These are phyloP conservation scores for Orchesella flavescens DNA, from an alignment of 2,888 invertebrate genomes.

Conservation along the genomic window DNA sequence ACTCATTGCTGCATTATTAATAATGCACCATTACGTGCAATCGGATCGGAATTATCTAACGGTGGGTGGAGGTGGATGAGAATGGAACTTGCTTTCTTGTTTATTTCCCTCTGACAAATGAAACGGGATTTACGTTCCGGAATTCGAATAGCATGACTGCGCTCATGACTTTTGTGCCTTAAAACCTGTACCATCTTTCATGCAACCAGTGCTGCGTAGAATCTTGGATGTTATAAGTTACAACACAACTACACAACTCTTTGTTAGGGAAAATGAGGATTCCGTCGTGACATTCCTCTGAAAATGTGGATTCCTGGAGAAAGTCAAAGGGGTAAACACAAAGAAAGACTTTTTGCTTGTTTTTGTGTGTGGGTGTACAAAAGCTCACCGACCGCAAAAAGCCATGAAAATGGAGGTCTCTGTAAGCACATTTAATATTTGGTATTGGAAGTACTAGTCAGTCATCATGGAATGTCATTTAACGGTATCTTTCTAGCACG, in stretches of 20 bases:
- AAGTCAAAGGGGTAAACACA: constrained; percentile 3
- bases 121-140: too few species aligned
- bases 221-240: too few species aligned
- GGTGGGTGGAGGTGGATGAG: too few species aligned
- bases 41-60: too few species aligned
- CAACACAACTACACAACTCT: neutral
- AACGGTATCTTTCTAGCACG: neutral
- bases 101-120: too few species aligned
- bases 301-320: neutral
- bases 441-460: neutral
- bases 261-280: neutral
- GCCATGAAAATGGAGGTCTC: constrained; percentile 5
- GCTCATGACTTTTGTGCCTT: too few species aligned
- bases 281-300: neutral
- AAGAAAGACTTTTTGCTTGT: neutral
- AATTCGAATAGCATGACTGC: too few species aligned
- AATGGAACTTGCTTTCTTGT: too few species aligned
- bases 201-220: too few species aligned
- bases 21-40: too few species aligned
- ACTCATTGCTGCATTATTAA: too few species aligned
- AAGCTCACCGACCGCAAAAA: constrained; percentile 7
- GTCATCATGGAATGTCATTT: constrained; percentile 13
- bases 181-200: too few species aligned
- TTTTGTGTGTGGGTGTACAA: constrained; percentile 15
- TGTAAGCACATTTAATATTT: constrained; percentile 18